Evolutionary conservation across 2,797 vertebrate genomes (phyloP), one percentile per base, ranked within the genome.

Genomic region (Remorina albescens): DNA sequence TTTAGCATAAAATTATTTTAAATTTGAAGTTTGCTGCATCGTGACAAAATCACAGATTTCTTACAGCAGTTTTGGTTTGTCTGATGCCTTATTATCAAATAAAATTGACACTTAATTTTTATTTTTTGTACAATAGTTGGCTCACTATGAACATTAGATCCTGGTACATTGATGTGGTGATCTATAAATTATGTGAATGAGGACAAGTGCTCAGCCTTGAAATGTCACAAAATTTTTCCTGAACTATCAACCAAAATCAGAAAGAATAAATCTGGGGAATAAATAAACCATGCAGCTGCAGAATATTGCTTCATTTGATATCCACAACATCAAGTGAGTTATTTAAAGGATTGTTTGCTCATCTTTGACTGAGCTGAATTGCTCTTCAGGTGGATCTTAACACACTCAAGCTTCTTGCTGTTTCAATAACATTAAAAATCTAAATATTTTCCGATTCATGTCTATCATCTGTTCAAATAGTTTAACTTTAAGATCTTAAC

Each of bases 371-470:
- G 32, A 50, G 30, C 5, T 56, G 18, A 50, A 44, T 25, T 6
- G 28, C 23, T 30, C 53, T 37, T 41, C 36, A 53, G 18, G 28
- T 54, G 4, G 13, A 56, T 19, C 10, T 64, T 39, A 55, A 19
- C 8, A 49, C 41, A 66, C 41, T 41, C 13, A 47, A 28, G 32
- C 54, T 1, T 2, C 2, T 49, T 60, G 1, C 18, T 15, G 9
- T 44, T 34, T 69, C 47, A 60, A 28, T 16, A 55, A 51, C 1
- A 46, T 26, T 2, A 56, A 30, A 50, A n/a, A 39, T 56, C 28
- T 7, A 13, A 55, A 21, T 26, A 13, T 74, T 46, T 78, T 74
- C 23, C 41, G 11, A 44, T 49, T 21, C 11, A 10, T 15, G 36
- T 42, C 6, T 1, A 57, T 50, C 7, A 15, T 6, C 19, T 58